phyloP scores from a whole-genome alignment of 2,888 invertebrate species.

The Caenorhabditis sinica region DNA sequence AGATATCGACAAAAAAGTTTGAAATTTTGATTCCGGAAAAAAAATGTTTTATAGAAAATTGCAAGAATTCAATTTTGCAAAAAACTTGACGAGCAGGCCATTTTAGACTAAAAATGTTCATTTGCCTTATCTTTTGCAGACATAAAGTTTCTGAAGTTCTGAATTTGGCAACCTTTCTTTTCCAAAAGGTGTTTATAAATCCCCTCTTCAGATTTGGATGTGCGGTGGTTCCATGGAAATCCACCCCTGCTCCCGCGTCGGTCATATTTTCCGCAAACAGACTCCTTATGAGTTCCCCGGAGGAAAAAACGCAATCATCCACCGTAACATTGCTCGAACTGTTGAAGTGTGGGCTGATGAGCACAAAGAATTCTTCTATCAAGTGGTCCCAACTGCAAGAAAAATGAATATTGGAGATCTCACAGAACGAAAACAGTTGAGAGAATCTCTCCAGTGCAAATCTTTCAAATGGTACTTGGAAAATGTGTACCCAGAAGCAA shows the following conservation, averaged over 20 bases:
- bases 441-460: not conserved
- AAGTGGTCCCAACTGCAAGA: not conserved
- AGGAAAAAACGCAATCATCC: not conserved
- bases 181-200: too few relatives aligned
- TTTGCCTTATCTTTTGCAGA: too few relatives aligned
- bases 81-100: too few relatives aligned
- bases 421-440: not conserved
- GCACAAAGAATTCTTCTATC: not conserved
- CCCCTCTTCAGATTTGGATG: conserved; percentile 94
- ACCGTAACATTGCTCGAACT: not conserved
- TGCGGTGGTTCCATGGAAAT: conserved; percentile 97
- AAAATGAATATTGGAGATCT: not conserved
- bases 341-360: conserved; percentile 98
- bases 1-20: too few relatives aligned
- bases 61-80: too few relatives aligned
- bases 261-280: not conserved
- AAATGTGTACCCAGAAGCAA: conserved; percentile 87
- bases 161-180: too few relatives aligned
- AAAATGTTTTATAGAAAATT: too few relatives aligned
- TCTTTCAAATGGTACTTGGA: not conserved
- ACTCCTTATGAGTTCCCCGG: not conserved
- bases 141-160: too few relatives aligned
- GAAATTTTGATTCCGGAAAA: too few relatives aligned
- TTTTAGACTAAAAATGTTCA: too few relatives aligned
- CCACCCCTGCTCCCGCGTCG: conserved; percentile 87